Evolutionary conservation across 2,888 invertebrate species (phyloP).

Genomic region (Zele albiditarsus): DNA sequence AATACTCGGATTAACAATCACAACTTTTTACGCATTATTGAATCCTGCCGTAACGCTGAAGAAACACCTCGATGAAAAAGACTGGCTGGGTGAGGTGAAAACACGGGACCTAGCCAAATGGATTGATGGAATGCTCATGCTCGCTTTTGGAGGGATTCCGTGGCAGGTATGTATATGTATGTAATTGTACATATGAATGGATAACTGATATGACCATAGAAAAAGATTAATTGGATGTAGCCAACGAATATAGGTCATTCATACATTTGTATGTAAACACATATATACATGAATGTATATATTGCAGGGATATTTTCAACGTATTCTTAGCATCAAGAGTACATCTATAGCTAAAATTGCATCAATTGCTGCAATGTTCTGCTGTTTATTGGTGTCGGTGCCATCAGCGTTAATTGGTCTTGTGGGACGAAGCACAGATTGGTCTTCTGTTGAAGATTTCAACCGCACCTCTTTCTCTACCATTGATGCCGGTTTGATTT

Average conservation of each 20-base stretch:
- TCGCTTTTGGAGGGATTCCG: conserved; percentile 80
- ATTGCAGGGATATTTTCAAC: conserved; percentile 79
- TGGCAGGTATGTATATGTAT: conserved; percentile 76
- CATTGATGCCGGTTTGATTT: conserved; percentile 76
- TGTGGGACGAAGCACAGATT: conserved; percentile 77
- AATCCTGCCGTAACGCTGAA: conserved; percentile 75
- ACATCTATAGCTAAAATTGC: conserved; percentile 78
- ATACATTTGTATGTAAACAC: background rate
- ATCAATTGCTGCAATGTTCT: conserved; percentile 79
- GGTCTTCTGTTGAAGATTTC: conserved; percentile 72
- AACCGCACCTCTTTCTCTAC: conserved; percentile 57
- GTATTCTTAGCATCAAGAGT: conserved; percentile 79
- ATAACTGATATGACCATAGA: background rate
- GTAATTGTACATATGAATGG: background rate
- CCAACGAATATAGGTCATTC: background rate
- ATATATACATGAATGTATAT: background rate
- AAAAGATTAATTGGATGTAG: background rate
- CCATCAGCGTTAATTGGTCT: conserved; percentile 81
- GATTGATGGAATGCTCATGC: conserved; percentile 77
- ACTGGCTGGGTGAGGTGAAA: conserved; percentile 76
- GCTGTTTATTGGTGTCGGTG: conserved; percentile 79
- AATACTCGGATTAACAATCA: conserved; percentile 79
- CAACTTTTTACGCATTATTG: conserved; percentile 78
- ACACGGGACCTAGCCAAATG: conserved; percentile 74
- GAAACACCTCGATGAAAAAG: conserved; percentile 67